Base-by-base conservation (phyloP, 2,888 invertebrate genomes). In the Spodoptera exigua region DNA sequence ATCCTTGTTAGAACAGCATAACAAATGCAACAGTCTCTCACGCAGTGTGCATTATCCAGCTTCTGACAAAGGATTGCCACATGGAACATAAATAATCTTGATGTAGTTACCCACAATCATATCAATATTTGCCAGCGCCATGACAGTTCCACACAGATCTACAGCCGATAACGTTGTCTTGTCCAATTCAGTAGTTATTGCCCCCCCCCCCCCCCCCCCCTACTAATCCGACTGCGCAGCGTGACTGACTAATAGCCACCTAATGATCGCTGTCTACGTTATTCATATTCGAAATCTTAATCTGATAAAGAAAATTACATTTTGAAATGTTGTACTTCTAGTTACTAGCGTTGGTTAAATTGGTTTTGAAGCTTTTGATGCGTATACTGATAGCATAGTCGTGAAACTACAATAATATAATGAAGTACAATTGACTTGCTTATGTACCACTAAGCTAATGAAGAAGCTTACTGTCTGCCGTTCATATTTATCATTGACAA, bases 111-210 rank as follows among this genome's bases (percentile, higher is more conserved):
- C 14, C 9, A 14, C n/a, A 27, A 34, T 44, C 12, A 35, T 12
- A 12, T 14, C 9, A 41, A 36, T 7, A 17, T n/a, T 27, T 9
- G 17, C 32, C 13, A 48, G 34, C 13, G 40, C 36, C 44, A 45
- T 40, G 65, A 39, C 60, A 48, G 35, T 44, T 48, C 40, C 34
- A 53, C 45, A 32, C 40, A 36, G 58, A 63, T 51, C 37, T 34
- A 4, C n/a, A 3, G 4, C 2, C 5, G 60, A 60, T 60, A 46
- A 48, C 12, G 27, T 9, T 9, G 35, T 35, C 27, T 13, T 17
- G 40, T 65, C 54, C 5, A 40, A 48, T 34, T 9, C 27, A 14
- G 11, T 35, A 11, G 7, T 3, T 36, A 39, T 7, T 27, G 27
- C 27, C 27, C 1, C 27, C 9, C 27, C 7, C 27, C 27, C 9